Evolutionary conservation across 2,797 vertebrate genomes (phyloP), one percentile per base, ranked within the genome.

Genomic region (Eulemur albifrons): DNA sequence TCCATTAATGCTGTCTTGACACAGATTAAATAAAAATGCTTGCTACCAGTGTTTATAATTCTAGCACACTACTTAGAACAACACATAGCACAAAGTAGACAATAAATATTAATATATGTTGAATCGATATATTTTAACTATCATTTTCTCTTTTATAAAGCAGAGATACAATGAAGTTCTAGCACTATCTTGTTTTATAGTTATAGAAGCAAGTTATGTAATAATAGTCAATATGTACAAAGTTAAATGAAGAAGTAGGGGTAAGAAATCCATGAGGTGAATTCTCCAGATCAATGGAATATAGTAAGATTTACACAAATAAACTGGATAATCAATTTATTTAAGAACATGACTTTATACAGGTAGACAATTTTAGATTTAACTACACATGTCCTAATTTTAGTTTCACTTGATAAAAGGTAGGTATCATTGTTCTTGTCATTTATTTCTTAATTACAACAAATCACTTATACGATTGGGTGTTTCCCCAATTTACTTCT

Each of bases 361-460:
- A 73, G 14, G 18, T 52, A 88, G 43, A 73, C 17, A 75, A 61
- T 80, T 77, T 88, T 54, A 76, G 35, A 77, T 50, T 86, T 94
- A 48, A 7, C 15, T 67, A 79, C 54, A 80, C 61, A 38, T 45
- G 6, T 81, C 93, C 75, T 59, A 45, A 97, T 73, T 94, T 11
- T 7, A 80, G 10, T 10, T 38, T 85, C 45, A 87, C 25, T 73
- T 95, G 25, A 69, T 50, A 70, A 75, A 93, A 50, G 43, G 87
- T 79, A 40, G 43, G 87, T 79, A 45, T 45, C 65, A 81, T 87
- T 95, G 7, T 69, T 65, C 20, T 80, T 94, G 27, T 79, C 13
- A 48, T 52, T 91, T 92, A 48, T 52, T 91, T 92, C 72, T 96
- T 95, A 88, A 95, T 91, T 90, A 81, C 1, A 84, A 45, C 17